phyloP scores from a whole-genome alignment of 2,888 invertebrate genomes.

The Branchellion lobata region DNA sequence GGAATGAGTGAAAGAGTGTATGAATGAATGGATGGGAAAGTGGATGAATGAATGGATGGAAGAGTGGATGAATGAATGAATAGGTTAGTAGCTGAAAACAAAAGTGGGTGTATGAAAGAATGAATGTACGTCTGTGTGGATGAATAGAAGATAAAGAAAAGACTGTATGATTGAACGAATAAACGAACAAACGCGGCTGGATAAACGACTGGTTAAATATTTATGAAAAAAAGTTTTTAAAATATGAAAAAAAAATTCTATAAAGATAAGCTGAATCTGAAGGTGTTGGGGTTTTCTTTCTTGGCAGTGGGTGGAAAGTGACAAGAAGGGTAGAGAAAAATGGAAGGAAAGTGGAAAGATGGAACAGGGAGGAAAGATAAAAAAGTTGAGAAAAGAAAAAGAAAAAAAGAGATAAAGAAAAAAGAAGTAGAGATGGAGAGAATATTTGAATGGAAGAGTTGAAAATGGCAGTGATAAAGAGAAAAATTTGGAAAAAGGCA shows the following conservation, averaged over 20 bases:
- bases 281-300: neutral
- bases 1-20: neutral
- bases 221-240: neutral
- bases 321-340: too few species aligned
- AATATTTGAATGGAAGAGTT: too few species aligned
- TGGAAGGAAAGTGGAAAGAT: too few species aligned
- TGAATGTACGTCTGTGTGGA: neutral
- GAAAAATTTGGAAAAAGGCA: too few species aligned
- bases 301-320: too few species aligned
- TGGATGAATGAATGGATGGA: neutral
- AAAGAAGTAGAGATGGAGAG: too few species aligned
- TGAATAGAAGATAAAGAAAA: neutral
- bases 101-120: neutral
- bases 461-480: too few species aligned
- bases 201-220: neutral
- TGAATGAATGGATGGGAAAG: neutral
- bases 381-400: too few species aligned
- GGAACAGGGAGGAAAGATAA: too few species aligned
- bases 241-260: too few species aligned
- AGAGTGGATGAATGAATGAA: neutral
- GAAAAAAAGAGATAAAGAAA: too few species aligned
- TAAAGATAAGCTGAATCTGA: neutral
- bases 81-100: neutral
- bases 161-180: neutral
- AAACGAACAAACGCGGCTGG: neutral